phyloP scores from a whole-genome alignment of 2,113 vertebrate species.

The Myrmecophaga tridactyla region DNA sequence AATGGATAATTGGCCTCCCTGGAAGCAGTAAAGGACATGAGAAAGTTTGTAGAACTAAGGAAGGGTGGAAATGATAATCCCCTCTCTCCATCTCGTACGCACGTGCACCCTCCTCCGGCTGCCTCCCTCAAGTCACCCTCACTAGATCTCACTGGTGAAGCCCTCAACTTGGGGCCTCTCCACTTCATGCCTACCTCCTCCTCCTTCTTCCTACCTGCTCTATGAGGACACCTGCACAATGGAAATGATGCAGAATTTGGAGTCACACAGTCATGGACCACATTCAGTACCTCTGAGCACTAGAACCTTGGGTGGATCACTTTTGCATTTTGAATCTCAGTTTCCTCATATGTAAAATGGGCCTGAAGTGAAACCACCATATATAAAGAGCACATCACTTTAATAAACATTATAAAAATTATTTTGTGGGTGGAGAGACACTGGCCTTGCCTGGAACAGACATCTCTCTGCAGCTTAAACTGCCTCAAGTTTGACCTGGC shows the following conservation, averaged over 20 bases:
- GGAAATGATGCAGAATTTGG: background rate
- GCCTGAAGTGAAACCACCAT: background rate
- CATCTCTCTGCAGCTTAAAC: background rate
- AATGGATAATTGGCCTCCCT: background rate
- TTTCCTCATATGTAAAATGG: background rate
- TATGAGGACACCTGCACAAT: background rate
- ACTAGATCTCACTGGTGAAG: background rate
- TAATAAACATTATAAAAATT: too few relatives aligned
- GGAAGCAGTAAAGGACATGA: background rate
- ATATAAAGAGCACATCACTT: rapidly evolving
- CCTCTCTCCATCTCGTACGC: background rate
- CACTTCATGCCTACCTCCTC: background rate
- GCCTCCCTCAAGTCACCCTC: too few relatives aligned
- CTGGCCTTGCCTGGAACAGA: background rate
- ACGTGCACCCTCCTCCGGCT: background rate
- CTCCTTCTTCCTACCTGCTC: background rate
- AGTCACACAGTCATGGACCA: background rate
- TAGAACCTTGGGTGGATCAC: background rate
- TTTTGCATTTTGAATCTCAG: background rate
- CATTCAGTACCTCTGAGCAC: too few relatives aligned
- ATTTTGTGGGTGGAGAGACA: background rate
- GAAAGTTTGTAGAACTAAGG: background rate
- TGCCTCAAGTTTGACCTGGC: background rate
- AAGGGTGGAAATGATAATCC: background rate
- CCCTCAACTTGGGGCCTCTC: background rate